Percentiles rank a stretch among this genome's conserved stretches.
phyloP scores from a whole-genome alignment of 2,113 vertebrate species.

The Noctilio leporinus region DNA sequence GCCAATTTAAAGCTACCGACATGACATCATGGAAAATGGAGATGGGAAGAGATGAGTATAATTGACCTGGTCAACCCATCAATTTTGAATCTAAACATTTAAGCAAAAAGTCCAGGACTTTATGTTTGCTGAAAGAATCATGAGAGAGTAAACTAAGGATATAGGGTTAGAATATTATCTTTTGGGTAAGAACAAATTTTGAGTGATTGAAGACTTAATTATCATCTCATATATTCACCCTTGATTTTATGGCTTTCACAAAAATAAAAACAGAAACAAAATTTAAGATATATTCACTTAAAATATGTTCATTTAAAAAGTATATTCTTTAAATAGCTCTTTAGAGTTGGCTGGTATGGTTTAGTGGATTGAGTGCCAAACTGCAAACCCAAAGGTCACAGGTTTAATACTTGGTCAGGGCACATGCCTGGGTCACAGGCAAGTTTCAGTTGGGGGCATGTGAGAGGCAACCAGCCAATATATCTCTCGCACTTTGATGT shows the following conservation, averaged over 20 bases:
- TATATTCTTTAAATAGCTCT: neutral
- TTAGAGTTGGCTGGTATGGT: too few relatives aligned
- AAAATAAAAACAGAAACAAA: slow-evolving; percentile 12
- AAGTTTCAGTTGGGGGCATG: too few relatives aligned
- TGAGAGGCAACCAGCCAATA: too few relatives aligned
- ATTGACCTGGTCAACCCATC: too few relatives aligned
- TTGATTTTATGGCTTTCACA: slow-evolving; percentile 18
- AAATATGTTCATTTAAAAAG: neutral
- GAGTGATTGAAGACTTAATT: slow-evolving; percentile 12
- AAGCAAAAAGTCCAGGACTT: neutral
- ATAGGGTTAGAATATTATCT: neutral
- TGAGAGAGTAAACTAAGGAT: neutral
- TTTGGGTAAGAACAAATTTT: neutral
- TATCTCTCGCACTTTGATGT: too few relatives aligned
- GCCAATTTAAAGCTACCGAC: neutral
- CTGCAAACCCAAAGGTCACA: too few relatives aligned
- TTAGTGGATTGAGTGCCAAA: too few relatives aligned
- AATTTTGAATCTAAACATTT: neutral
- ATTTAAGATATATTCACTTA: slow-evolving; percentile 24
- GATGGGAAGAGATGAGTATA: neutral
- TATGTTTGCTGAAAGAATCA: neutral
- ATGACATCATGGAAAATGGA: neutral
- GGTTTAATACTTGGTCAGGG: too few relatives aligned
- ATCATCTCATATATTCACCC: neutral
- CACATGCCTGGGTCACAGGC: too few relatives aligned